Evolutionary conservation across 2,888 invertebrate genomes (phyloP).

Genomic region (Callyntrura guangdongensis): DNA sequence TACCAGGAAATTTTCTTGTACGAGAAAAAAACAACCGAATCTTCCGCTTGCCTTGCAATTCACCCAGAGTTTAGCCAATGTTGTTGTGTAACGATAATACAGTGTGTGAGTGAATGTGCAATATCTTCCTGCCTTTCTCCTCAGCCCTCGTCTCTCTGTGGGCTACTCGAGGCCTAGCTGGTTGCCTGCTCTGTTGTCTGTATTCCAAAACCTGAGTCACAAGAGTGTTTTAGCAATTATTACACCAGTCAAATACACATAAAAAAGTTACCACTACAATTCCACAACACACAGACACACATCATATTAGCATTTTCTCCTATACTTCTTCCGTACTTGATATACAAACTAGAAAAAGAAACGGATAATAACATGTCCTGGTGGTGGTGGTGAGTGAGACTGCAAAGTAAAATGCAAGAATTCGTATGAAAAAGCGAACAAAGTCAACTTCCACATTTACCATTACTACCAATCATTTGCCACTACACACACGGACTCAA

Average conservation of each 20-base stretch:
- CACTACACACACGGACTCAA: neutral
- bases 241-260: too few relatives aligned
- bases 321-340: too few relatives aligned
- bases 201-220: conserved; percentile 11
- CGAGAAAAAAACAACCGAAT: conserved; percentile 64
- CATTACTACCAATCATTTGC: too few relatives aligned
- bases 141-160: neutral
- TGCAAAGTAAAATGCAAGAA: neutral
- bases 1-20: conserved; percentile 17
- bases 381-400: too few relatives aligned
- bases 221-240: neutral
- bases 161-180: neutral
- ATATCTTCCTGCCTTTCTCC: conserved; percentile 9
- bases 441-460: conserved; percentile 6
- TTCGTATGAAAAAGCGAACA: conserved; percentile 6
- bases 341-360: neutral
- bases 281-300: too few relatives aligned
- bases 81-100: neutral
- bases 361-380: neutral
- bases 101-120: neutral
- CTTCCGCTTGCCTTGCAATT: conserved; percentile 66
- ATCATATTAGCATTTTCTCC: too few relatives aligned
- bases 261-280: too few relatives aligned
- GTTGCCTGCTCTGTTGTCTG: neutral
- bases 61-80: conserved; percentile 39